Evolutionary conservation across 2,888 invertebrate species (phyloP).

Genomic region (Drosophila lutescens): DNA sequence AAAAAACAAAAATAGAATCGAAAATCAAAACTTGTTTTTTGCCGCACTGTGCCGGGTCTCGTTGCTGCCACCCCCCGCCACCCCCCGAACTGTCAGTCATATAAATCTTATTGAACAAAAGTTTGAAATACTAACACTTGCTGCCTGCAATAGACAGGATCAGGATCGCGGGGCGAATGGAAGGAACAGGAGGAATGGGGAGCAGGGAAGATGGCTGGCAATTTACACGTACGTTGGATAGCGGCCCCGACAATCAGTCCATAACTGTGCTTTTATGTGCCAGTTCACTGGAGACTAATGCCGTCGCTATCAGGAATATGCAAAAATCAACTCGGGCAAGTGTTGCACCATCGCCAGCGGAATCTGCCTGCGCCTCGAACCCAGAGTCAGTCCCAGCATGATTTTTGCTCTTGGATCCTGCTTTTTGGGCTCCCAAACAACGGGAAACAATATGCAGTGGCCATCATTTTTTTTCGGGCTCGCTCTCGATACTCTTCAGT

Average conservation of each 20-base stretch:
- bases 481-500: background rate
- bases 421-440: constrained; percentile 52
- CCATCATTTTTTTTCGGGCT: constrained; percentile 36
- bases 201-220: constrained; percentile 26
- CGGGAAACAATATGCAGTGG: constrained; percentile 65
- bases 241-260: constrained; percentile 66
- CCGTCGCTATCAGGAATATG: constrained; percentile 70
- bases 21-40: constrained; percentile 41
- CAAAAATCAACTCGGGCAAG: constrained; percentile 71
- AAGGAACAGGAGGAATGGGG: background rate
- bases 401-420: constrained; percentile 15
- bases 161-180: constrained; percentile 7
- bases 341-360: constrained; percentile 50
- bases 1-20: constrained; percentile 14
- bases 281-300: constrained; percentile 76
- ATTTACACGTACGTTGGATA: constrained; percentile 47
- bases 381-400: constrained; percentile 9
- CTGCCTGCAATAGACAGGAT: constrained; percentile 21
- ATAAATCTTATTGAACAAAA: constrained; percentile 67
- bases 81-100: constrained; percentile 59
- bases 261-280: constrained; percentile 73
- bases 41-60: constrained; percentile 19
- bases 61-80: constrained; percentile 21
- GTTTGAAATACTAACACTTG: constrained; percentile 62
- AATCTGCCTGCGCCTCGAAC: constrained; percentile 25